These are phyloP conservation scores for Dolichallabes microphthalmus DNA, from an alignment of 2,113 vertebrate species.

Conservation along the genomic window DNA sequence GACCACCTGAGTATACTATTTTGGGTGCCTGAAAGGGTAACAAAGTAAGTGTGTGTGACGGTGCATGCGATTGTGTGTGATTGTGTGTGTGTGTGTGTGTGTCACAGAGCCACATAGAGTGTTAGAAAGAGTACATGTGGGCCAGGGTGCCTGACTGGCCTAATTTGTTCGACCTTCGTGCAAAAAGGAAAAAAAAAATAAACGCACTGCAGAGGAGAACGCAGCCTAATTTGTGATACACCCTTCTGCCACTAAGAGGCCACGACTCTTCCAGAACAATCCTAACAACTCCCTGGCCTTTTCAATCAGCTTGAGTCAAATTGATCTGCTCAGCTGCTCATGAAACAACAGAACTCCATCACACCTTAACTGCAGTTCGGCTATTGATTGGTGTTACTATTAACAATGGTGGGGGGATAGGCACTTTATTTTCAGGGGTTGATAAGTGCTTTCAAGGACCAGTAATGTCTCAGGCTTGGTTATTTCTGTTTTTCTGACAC, in stretches of 20 bases:
- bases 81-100: constrained; percentile 30
- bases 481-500: background rate
- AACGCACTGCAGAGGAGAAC: constrained; percentile 54
- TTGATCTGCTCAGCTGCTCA: constrained; percentile 28
- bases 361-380: constrained; percentile 24
- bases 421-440: background rate
- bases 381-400: constrained; percentile 28
- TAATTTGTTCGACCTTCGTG: constrained; percentile 58
- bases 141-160: constrained; percentile 56
- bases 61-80: constrained; percentile 22
- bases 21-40: constrained; percentile 21
- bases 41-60: constrained; percentile 36
- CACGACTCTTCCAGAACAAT: constrained; percentile 33
- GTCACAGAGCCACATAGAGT: constrained; percentile 33
- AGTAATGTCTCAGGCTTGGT: background rate
- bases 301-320: constrained; percentile 17
- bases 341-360: constrained; percentile 24
- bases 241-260: constrained; percentile 30
- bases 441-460: background rate
- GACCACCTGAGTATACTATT: constrained; percentile 21
- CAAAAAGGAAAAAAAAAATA: constrained; percentile 11
- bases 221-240: constrained; percentile 22
- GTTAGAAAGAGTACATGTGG: constrained; percentile 51
- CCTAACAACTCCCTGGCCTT: background rate
- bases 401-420: background rate